These are phyloP conservation scores for Macrochelys suwanniensis DNA, from an alignment of 2,797 vertebrate species.

Conservation along the genomic window DNA sequence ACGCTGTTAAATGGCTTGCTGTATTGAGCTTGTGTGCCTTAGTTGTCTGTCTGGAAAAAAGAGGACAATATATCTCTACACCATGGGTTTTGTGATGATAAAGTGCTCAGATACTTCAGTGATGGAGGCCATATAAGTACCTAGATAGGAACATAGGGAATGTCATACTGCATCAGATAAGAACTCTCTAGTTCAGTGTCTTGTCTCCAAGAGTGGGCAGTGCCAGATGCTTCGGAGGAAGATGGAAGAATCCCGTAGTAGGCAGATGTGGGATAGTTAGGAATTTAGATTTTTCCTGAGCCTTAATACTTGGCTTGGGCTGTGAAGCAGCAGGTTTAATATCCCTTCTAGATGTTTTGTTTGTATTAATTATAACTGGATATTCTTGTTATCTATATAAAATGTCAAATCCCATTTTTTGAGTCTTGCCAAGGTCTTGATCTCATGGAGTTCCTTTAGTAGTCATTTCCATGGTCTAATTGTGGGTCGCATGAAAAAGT, in stretches of 20 bases:
- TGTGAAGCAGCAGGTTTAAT: not conserved
- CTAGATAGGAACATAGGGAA: not conserved
- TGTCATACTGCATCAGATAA: rapidly evolving
- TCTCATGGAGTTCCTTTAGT: not conserved
- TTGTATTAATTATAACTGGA: not conserved
- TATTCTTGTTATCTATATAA: not conserved
- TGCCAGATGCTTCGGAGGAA: not conserved
- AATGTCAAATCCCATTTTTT: not conserved
- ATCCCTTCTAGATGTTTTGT: not conserved
- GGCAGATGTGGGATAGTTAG: not conserved
- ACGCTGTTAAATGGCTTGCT: not conserved
- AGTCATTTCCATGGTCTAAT: constrained; percentile 18
- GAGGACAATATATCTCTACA: not conserved
- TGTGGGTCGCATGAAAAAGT: not conserved
- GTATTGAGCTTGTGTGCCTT: not conserved
- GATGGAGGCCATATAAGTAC: not conserved
- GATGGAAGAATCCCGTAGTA: not conserved
- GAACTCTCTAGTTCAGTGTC: not conserved
- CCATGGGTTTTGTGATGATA: not conserved
- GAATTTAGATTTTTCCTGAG: not conserved
- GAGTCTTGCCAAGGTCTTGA: not conserved
- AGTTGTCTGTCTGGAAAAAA: not conserved
- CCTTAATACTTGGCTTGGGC: not conserved
- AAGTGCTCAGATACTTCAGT: not conserved
- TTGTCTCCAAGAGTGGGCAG: not conserved